These are phyloP conservation scores for Dromiciops gliroides DNA, from an alignment of 2,113 vertebrate genomes.

Conservation along the genomic window DNA sequence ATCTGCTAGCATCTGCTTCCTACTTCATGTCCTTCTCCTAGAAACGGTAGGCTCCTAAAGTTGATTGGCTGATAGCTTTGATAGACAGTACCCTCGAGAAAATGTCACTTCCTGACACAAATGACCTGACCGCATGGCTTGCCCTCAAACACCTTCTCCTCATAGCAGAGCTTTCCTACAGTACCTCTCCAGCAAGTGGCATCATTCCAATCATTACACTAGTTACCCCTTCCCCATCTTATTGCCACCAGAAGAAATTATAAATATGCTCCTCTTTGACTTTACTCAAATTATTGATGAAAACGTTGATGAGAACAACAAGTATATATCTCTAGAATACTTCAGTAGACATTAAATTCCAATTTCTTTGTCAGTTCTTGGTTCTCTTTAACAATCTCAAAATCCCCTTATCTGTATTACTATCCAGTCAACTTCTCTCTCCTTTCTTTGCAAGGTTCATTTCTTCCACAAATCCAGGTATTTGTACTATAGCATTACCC, in stretches of 20 bases:
- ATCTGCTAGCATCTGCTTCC: too few species aligned
- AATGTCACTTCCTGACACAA: too few species aligned
- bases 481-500: background rate
- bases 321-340: background rate
- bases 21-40: too few species aligned
- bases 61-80: too few species aligned
- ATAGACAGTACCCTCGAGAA: too few species aligned
- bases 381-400: background rate
- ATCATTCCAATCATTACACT: too few species aligned
- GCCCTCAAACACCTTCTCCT: too few species aligned
- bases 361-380: too few species aligned
- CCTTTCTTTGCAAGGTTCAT: background rate
- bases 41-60: too few species aligned
- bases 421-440: background rate
- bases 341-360: background rate
- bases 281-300: background rate
- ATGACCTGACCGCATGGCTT: too few species aligned
- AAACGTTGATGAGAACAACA: background rate
- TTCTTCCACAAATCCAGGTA: background rate
- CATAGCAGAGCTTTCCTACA: too few species aligned
- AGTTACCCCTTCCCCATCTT: background rate
- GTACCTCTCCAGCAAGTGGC: too few species aligned
- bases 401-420: background rate
- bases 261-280: background rate
- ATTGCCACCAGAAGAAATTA: background rate